Conservation (phyloP, 2,888 invertebrate species). For the Lacanobia wlatinum region DNA sequence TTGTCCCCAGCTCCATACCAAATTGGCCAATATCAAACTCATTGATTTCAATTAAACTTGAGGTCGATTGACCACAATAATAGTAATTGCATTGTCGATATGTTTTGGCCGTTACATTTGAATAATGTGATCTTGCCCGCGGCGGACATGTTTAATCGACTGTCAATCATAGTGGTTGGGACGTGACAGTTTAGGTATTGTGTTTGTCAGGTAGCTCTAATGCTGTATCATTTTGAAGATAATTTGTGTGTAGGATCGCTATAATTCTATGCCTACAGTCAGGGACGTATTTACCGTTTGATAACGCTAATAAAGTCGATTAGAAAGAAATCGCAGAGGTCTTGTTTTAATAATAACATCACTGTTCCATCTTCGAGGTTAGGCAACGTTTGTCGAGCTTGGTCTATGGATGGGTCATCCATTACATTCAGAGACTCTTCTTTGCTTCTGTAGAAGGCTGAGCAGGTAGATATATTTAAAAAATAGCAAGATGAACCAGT, state of each 20-base stretch:
- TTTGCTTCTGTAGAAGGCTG: no score
- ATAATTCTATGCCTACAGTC: neutral
- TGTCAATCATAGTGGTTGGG: conserved; percentile 37
- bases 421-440: no score
- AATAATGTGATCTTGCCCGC: conserved; percentile 39
- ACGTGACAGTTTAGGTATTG: conserved; percentile 31
- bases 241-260: neutral
- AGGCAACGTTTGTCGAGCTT: no score
- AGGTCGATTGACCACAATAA: conserved; percentile 54
- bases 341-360: no score
- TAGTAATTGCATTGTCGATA: conserved; percentile 52
- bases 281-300: neutral
- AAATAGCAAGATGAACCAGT: no score
- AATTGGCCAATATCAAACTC: conserved; percentile 58
- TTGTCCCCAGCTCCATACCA: conserved; percentile 10
- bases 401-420: no score
- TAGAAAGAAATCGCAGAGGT: no score
- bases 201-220: conserved; percentile 11
- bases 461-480: no score
- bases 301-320: neutral
- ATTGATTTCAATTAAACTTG: conserved; percentile 63
- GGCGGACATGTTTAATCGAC: conserved; percentile 43
- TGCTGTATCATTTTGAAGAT: conserved; percentile 25
- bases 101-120: conserved; percentile 46
- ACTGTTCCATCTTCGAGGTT: no score